Evolutionary conservation across 2,888 invertebrate species (phyloP).

Genomic region (Lasioglossum leucozonium): DNA sequence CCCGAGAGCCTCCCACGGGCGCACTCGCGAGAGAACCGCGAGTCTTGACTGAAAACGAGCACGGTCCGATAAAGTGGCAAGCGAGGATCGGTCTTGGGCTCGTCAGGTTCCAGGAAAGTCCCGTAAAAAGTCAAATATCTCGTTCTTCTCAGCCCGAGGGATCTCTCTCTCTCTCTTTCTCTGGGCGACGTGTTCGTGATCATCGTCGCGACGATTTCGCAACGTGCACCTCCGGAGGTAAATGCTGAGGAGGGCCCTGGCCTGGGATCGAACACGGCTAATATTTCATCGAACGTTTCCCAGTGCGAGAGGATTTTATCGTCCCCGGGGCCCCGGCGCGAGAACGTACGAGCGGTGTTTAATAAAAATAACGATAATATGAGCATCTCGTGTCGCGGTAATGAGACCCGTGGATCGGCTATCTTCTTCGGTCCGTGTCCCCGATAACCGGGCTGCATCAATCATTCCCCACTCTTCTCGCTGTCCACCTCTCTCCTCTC

Average conservation of each 20-base stretch:
- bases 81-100: neutral
- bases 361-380: constrained; percentile 84
- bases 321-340: constrained; percentile 56
- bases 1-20: neutral
- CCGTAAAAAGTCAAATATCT: constrained; percentile 21
- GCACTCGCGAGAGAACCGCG: neutral
- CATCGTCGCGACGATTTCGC: constrained; percentile 37
- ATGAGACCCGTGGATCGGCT: constrained; percentile 77
- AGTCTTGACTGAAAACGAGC: neutral
- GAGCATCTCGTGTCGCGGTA: constrained; percentile 83
- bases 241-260: constrained; percentile 4
- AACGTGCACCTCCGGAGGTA: constrained; percentile 21
- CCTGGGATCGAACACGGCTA: constrained; percentile 43
- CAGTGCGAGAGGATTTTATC: constrained; percentile 64
- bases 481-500: constrained; percentile 16
- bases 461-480: constrained; percentile 59
- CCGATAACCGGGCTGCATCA: constrained; percentile 73
- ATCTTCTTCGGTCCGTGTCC: constrained; percentile 72
- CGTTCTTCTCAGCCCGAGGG: neutral
- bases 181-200: neutral
- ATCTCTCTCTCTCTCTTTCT: neutral
- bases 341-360: constrained; percentile 76
- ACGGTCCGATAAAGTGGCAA: neutral
- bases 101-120: constrained; percentile 32
- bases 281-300: constrained; percentile 64